Percentiles rank a stretch among this genome's conserved stretches.
Evolutionary conservation across 1,140 invertebrate genomes (phyloP).

Genomic region (Piezodorus guildinii): DNA sequence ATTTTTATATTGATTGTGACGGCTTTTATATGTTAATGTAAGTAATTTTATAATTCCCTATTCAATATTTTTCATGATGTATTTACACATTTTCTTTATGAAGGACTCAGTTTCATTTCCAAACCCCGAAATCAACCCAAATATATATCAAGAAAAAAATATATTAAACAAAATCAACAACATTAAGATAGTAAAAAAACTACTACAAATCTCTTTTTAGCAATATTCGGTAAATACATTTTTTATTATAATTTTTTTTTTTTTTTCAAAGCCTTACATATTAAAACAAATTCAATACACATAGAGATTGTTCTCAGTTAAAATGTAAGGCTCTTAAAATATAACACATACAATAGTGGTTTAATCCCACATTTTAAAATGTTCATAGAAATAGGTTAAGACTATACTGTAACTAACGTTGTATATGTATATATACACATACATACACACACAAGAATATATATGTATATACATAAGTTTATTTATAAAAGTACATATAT

Average conservation of each 20-base stretch:
- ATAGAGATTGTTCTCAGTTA: not conserved
- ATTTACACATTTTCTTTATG: not conserved
- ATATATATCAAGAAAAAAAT: constrained; percentile 2
- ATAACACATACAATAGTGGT: not conserved
- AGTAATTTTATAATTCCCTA: not conserved
- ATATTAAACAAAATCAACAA: constrained; percentile 4
- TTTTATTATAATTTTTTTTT: not conserved
- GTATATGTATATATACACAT: not conserved
- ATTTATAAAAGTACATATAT: too few relatives aligned
- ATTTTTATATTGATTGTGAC: too few relatives aligned
- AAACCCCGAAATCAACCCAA: not conserved
- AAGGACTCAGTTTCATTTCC: constrained; percentile 12
- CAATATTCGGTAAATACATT: not conserved
- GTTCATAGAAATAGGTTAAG: not conserved
- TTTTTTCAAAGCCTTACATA: constrained; percentile 9
- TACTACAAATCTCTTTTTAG: not conserved
- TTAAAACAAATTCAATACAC: constrained; percentile 5
- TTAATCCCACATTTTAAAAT: not conserved
- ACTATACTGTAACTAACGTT: not conserved
- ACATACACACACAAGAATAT: not conserved
- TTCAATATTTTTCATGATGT: not conserved
- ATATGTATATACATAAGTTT: not conserved
- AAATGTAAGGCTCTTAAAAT: constrained; percentile 10
- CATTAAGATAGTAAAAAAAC: constrained; percentile 13
- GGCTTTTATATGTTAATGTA: too few relatives aligned